These are phyloP conservation scores for Oncorhynchus keta DNA, from an alignment of 2,113 vertebrate species.

Conservation along the genomic window DNA sequence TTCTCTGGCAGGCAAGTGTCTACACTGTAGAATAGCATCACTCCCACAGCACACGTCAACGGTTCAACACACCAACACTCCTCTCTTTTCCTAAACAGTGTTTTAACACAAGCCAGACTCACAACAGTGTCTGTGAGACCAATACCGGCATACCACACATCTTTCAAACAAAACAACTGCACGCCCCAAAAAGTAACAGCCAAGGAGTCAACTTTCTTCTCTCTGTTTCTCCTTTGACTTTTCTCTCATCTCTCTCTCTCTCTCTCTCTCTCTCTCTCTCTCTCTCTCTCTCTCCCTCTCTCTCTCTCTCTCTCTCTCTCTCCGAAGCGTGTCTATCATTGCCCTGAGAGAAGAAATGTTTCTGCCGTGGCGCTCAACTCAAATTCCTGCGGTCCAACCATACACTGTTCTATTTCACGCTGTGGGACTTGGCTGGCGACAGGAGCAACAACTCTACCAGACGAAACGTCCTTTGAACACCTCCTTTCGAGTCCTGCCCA, in stretches of 20 bases:
- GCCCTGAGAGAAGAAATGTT: constrained; percentile 25
- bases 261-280: background rate
- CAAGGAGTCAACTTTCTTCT: constrained; percentile 1
- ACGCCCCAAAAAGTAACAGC: background rate
- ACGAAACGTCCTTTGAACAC: constrained; percentile 48
- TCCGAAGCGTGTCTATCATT: constrained; percentile 32
- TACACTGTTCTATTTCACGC: constrained; percentile 12
- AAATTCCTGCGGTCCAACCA: constrained; percentile 15
- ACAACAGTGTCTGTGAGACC: background rate
- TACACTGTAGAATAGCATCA: constrained; percentile 16
- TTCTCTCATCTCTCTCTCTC: background rate
- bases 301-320: background rate
- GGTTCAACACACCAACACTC: no score
- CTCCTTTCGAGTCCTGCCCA: constrained; percentile 26
- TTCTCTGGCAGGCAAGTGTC: background rate
- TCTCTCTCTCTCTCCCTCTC: constrained; percentile 2
- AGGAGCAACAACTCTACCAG: constrained; percentile 21
- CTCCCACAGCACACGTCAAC: constrained; percentile 20
- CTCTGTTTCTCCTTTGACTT: background rate
- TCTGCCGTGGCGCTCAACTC: constrained; percentile 1
- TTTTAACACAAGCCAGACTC: constrained; percentile 12
- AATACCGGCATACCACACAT: constrained; percentile 9
- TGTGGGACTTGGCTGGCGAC: constrained; percentile 40
- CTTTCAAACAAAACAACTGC: background rate
- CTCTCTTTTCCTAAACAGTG: constrained; percentile 9